Evolutionary conservation across 2,113 vertebrate species (phyloP).

Genomic region (Tragelaphus scriptus): DNA sequence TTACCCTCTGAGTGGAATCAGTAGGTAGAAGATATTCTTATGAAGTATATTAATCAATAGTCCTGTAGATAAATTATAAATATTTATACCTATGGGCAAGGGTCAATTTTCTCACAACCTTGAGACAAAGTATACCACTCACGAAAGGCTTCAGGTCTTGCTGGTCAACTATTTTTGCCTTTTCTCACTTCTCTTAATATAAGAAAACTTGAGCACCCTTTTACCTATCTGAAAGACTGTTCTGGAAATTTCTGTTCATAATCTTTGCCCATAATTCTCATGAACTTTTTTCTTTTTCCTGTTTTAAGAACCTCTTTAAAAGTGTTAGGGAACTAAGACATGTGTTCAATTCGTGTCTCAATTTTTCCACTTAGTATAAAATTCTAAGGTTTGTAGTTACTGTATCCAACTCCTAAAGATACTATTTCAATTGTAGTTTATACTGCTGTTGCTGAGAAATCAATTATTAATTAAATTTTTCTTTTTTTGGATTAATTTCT

Average conservation of each 20-base stretch:
- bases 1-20: not conserved
- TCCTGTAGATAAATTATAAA: not conserved
- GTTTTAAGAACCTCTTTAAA: not conserved
- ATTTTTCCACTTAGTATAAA: not conserved
- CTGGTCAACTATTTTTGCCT: not conserved
- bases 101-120: not conserved
- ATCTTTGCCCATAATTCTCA: not conserved
- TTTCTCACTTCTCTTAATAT: not conserved
- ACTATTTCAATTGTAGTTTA: not conserved
- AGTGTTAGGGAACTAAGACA: not conserved
- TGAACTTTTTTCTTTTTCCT: not conserved
- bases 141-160: not conserved
- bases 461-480: not conserved
- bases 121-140: fast-evolving
- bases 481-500: not conserved
- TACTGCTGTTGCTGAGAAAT: not conserved
- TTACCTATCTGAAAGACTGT: not conserved
- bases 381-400: not conserved
- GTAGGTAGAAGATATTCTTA: not conserved
- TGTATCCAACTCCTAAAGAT: not conserved
- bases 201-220: not conserved
- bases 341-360: not conserved
- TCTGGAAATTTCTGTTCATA: not conserved
- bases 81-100: not conserved
- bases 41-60: not conserved